Evolutionary conservation across 2,797 vertebrate genomes (phyloP), one percentile per base, ranked within the genome.

Genomic region (Otus scops): DNA sequence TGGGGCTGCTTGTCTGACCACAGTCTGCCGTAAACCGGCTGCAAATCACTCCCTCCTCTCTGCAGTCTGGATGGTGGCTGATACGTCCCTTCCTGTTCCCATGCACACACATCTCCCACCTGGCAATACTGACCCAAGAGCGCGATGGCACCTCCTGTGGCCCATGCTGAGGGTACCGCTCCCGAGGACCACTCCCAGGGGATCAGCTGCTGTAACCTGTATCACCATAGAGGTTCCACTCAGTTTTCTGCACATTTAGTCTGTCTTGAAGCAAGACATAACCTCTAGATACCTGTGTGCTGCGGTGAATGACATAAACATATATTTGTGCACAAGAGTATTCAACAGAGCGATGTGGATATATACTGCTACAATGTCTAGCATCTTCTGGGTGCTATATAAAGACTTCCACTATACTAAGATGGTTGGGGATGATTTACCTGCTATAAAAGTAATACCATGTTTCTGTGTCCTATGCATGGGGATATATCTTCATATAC

Each of bases 381-480:
- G 63, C 79, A 53, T 38, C 92, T 80, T 88, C 85, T 60, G 73
- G 85, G 92, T 51, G 65, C 73, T 83, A 26, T 85, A 92, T 74
- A 54, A 92, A 64, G 63, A 60, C 74, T 27, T 38, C 38, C 45
- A 27, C 81, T 80, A 2, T 3, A 13, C 61, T 78, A 59, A 88
- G 69, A 54, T 57, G 69, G 57, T 10, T 84, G 85, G 53, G 18
- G 69, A 54, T 78, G 57, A 93, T 91, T 92, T 95, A 79, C 53
- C 54, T 76, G 61, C 45, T 64, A 28, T 36, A 39, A 79, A 92
- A 94, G 67, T 77, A 79, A 95, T 13, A 21, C 7, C 38, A 34
- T 41, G 30, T 13, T 70, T 70, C 77, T 41, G 7, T 16, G 24
- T 74, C 54, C 53, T 86, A 12, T 36, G 36, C 63, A 36, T 1